Base-by-base conservation (phyloP, 2,888 invertebrate genomes). In the Acanthoscelides obtectus region DNA sequence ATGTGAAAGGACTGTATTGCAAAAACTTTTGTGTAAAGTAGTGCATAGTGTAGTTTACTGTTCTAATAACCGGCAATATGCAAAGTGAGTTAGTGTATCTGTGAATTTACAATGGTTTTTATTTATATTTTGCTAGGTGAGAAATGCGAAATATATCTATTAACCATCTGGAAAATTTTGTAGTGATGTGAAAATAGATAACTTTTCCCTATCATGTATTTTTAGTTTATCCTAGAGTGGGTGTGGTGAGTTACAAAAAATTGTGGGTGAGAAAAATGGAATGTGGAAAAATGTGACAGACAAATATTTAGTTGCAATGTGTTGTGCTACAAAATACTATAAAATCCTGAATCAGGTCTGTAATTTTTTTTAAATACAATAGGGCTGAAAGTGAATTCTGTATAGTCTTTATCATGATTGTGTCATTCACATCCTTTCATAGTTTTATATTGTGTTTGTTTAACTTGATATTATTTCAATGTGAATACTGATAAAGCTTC, bases 1-100 rank as follows among this genome's bases (percentile, higher is more conserved):
- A 83, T 83, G 82, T 82, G 82, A 83, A 82, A 83, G 82, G 78
- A 81, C 83, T 82, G 81, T 80, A 79, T 69, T 21, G 45, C 6
- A 45, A 45, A 45, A 45, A 25, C 25, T 17, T 45, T 12, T 45
- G 45, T 45, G 45, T 45, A 45, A 45, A 12, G 45, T 45, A 45
- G 45, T 45, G 45, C 1, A 4, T 45, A 45, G 45, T 45, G 45
- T 45, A 45, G 45, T 45, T 45, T 45, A 45, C 45, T 45, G 45
- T 45, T 45, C 17, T 12, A 45, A 45, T 25, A 6, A 72, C 72
- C 22, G 74, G 69, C 45, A 68, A 66, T 69, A 45, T 69, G 63
- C 71, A 71, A 71, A 69, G 64, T 27, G 67, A 66, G 22, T 68
- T 70, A 68, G 22, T 20, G 22, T 20, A 45, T 12, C 17, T 45